Evolutionary conservation across 2,888 invertebrate species (phyloP), one percentile per base, ranked within the genome.

Genomic region (Diaprepes abbreviatus): DNA sequence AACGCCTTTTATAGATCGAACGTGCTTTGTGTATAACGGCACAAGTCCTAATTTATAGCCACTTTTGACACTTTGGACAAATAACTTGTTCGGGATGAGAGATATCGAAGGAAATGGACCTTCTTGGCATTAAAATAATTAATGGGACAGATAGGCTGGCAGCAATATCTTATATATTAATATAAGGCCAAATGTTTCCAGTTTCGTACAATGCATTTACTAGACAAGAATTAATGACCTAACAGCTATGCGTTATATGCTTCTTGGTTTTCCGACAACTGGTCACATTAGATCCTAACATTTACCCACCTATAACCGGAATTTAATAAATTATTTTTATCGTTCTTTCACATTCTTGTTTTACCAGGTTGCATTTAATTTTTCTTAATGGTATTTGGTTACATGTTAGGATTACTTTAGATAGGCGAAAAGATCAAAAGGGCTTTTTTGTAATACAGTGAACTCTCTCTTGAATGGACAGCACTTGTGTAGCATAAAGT

Each of bases 31-130:
- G 38, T 40, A n/a, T 62, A 66, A 66, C 62, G 57, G 45, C 36
- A 52, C 43, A 17, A 43, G 33, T 50, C 24, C 57, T 45, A 57
- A 70, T 66, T 70, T 70, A 70, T 66, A 12, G 66, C 14, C 66
- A 60, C 62, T 70, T 70, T 70, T 66, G 66, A 66, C 70, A 70
- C 60, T 65, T 70, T 58, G 50, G 70, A 70, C 70, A 70, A 70
- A 70, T 70, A 70, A 60, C 65, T 70, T 59, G 70, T 65, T 55
- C 43, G 35, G 58, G 40, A 21, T 52, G 65, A 48, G 45, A 43
- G 65, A 65, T 59, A 54, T 59, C 65, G 64, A 54, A 64, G 65
- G 54, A 70, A 70, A 65, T 60, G 70, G 70, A 70, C 70, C 65
- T 64, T 59, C 55, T 64, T 65, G 55, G 70, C 60, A 65, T 65